Evolutionary conservation across 1,140 invertebrate genomes (phyloP).

Genomic region (Sycophila sp.): DNA sequence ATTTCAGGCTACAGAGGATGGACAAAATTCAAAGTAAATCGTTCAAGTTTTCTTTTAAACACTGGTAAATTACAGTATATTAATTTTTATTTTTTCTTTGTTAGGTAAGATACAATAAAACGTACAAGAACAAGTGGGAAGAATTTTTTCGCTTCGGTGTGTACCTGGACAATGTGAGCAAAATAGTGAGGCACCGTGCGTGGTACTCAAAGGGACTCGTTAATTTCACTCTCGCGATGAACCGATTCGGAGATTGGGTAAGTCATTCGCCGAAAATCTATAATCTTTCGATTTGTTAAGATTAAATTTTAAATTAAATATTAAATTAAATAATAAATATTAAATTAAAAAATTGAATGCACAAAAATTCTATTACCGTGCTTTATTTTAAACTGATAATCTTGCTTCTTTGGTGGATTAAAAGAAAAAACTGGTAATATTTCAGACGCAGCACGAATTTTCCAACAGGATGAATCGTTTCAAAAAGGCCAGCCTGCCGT

Average conservation of each 20-base stretch:
- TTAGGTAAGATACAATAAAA: constrained; percentile 76
- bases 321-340: too few species aligned
- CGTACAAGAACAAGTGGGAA: constrained; percentile 76
- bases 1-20: background rate
- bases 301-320: too few species aligned
- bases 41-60: background rate
- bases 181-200: constrained; percentile 86
- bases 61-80: background rate
- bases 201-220: constrained; percentile 73
- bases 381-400: too few species aligned
- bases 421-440: constrained; percentile 25
- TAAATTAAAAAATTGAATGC: background rate
- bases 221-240: constrained; percentile 75
- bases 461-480: constrained; percentile 81
- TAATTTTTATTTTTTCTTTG: constrained; percentile 8
- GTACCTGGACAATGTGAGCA: constrained; percentile 84
- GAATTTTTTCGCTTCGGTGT: constrained; percentile 87
- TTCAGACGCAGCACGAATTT: constrained; percentile 82
- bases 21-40: background rate
- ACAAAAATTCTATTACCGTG: too few species aligned
- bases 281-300: too few species aligned
- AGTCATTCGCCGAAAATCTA: too few species aligned
- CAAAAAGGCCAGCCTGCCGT: constrained; percentile 66
- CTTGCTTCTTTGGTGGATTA: too few species aligned
- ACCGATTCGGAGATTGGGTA: constrained; percentile 86